Evolutionary conservation across 2,888 invertebrate genomes (phyloP), one percentile per base, ranked within the genome.

Genomic region (Cynaeus angustus): DNA sequence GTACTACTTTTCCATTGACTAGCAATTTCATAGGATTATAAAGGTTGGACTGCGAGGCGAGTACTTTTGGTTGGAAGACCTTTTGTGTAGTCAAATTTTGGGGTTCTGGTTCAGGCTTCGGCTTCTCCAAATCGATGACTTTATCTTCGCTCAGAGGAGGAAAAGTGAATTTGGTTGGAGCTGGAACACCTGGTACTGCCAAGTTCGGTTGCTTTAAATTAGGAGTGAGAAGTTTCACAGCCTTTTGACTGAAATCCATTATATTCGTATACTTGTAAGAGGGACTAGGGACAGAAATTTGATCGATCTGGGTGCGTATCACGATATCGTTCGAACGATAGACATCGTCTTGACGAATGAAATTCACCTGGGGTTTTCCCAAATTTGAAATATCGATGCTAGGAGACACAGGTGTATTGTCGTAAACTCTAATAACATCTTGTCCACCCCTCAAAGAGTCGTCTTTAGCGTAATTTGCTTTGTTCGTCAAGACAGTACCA

Each of bases 1-100:
- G 92, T 79, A 95, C 92, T n/a, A 92, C 85, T 83, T 93, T 93
- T 14, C 92, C 93, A 72, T 90, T 89, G 41, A 90, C 86, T 1
- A 87, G 81, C 41, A 88, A 74, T 56, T 86, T 88, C 74, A 88
- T 77, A 1, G 88, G 88, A 75, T 87, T 87, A 76, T 84, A 87
- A 69, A 86, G 81, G 64, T 76, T 82, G 4, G 84, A 77, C 61
- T 83, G 83, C 30, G 82, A 75, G 68, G 83, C 82, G 67, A 76
- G 80, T 77, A 73, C 71, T 71, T 71, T 76, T 56, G 74, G 76
- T 71, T 76, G 78, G 16, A 72, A 70, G 10, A 73, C 52, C 50
- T 75, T 75, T 53, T 74, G 74, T 10, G 55, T 66, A n/a, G 46
- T 58, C 28, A 66, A 10, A 41, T 66, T 66, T 30, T 68, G 68